A percentile compares a stretch with the other conserved stretches of the same genome.
phyloP scores from a whole-genome alignment of 2,888 invertebrate genomes.

The Entomobrya proxima region DNA sequence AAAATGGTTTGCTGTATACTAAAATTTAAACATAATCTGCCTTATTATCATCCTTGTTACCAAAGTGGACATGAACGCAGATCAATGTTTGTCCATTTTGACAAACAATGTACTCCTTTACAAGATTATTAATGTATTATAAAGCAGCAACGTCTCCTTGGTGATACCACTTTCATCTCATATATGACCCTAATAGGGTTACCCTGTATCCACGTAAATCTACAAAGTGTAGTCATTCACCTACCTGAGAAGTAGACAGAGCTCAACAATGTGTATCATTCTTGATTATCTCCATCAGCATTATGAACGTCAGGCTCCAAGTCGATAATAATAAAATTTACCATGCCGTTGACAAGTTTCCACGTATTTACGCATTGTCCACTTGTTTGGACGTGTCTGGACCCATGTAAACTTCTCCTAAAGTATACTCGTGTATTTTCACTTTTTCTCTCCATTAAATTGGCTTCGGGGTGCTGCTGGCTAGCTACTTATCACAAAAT shows the following conservation, averaged over 20 bases:
- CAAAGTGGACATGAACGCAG: not conserved
- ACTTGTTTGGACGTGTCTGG: conserved; percentile 62
- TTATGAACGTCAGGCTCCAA: conserved; percentile 33
- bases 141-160: no score
- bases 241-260: not conserved
- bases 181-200: no score
- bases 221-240: no score
- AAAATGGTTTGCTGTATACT: conserved; percentile 21
- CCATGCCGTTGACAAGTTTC: conserved; percentile 61
- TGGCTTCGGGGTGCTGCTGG: conserved; percentile 9
- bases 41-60: conserved; percentile 27
- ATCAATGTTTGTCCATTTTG: no score
- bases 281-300: conserved; percentile 20
- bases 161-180: no score
- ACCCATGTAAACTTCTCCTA: conserved; percentile 48
- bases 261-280: conserved; percentile 7
- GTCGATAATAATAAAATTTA: conserved; percentile 66
- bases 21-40: conserved; percentile 24
- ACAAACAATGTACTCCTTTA: no score
- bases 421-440: conserved; percentile 42
- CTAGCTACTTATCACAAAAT: conserved; percentile 28
- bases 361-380: conserved; percentile 53
- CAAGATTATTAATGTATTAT: no score
- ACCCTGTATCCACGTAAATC: no score
- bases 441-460: conserved; percentile 44